phyloP scores from a whole-genome alignment of 1,140 invertebrate species.

The Drosophila tropicalis region DNA sequence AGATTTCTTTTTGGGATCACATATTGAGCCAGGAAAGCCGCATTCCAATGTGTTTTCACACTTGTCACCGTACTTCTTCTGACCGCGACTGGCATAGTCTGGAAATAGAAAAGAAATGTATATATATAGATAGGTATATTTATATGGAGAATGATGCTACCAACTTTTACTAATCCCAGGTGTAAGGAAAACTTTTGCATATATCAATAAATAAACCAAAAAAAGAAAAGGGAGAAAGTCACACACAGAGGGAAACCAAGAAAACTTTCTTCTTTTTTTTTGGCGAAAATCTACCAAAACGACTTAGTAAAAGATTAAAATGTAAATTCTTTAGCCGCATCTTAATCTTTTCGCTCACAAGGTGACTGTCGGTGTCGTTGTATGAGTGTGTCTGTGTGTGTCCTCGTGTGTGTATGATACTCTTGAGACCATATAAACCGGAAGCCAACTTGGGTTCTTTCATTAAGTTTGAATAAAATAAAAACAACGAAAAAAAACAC shows the following conservation, averaged over 20 bases:
- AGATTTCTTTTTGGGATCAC: slow-evolving; percentile 87
- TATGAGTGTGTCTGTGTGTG: neutral
- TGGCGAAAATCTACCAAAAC: slow-evolving; percentile 50
- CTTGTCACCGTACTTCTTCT: slow-evolving; percentile 88
- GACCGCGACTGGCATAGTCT: slow-evolving; percentile 84
- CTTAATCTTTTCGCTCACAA: slow-evolving; percentile 12
- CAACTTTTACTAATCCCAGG: slow-evolving; percentile 62
- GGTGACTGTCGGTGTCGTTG: slow-evolving; percentile 4
- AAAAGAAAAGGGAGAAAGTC: slow-evolving; percentile 11
- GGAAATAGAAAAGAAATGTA: slow-evolving; percentile 15
- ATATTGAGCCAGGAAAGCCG: slow-evolving; percentile 89
- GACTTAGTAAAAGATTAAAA: slow-evolving; percentile 76
- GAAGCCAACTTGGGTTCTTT: slow-evolving; percentile 53
- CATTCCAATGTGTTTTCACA: slow-evolving; percentile 89
- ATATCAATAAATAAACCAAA: slow-evolving; percentile 53
- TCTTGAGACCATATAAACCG: slow-evolving; percentile 18
- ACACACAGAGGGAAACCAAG: slow-evolving; percentile 9
- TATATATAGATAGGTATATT: no score
- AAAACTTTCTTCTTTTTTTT: slow-evolving; percentile 16
- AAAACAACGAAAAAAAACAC: slow-evolving; percentile 19
- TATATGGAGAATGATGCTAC: neutral
- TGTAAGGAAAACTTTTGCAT: slow-evolving; percentile 45
- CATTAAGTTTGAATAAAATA: slow-evolving; percentile 78
- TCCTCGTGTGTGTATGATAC: neutral
- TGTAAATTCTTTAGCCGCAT: slow-evolving; percentile 65